These are phyloP conservation scores for Tupaia tana DNA, from an alignment of 2,113 vertebrate genomes.

Conservation along the genomic window DNA sequence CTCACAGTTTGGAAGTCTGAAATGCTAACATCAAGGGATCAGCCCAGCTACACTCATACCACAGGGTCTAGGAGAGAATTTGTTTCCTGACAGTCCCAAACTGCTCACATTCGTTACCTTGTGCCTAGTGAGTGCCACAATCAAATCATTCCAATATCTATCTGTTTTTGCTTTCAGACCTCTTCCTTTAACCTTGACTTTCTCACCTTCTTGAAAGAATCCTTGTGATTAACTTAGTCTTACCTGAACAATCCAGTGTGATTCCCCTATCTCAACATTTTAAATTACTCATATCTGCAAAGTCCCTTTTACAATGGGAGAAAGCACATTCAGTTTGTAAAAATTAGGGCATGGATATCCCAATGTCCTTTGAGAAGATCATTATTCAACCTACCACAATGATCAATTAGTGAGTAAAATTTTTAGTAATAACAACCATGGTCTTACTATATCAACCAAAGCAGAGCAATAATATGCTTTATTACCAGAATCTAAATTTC, in stretches of 20 bases:
- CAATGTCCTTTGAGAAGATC: not conserved
- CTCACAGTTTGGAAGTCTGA: not conserved
- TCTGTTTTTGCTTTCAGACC: not conserved
- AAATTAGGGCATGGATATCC: not conserved
- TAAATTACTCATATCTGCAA: not conserved
- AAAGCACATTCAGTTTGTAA: not conserved
- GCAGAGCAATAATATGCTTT: not conserved
- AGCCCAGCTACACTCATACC: not conserved
- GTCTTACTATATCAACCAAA: not conserved
- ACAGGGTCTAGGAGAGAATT: rapidly evolving
- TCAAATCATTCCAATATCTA: rapidly evolving
- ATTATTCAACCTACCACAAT: not conserved
- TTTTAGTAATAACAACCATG: not conserved
- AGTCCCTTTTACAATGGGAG: not conserved
- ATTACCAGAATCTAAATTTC: not conserved
- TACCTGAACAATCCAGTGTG: not conserved
- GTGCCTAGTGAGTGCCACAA: not conserved
- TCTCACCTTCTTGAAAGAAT: not conserved
- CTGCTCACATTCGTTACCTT: not conserved
- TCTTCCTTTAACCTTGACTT: not conserved
- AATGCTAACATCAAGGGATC: not conserved
- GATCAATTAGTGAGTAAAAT: not conserved
- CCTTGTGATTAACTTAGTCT: not conserved
- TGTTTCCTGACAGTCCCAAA: not conserved
- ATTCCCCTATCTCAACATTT: not conserved